These are phyloP conservation scores for Zosterops lateralis DNA, from an alignment of 2,113 vertebrate genomes.

Conservation along the genomic window DNA sequence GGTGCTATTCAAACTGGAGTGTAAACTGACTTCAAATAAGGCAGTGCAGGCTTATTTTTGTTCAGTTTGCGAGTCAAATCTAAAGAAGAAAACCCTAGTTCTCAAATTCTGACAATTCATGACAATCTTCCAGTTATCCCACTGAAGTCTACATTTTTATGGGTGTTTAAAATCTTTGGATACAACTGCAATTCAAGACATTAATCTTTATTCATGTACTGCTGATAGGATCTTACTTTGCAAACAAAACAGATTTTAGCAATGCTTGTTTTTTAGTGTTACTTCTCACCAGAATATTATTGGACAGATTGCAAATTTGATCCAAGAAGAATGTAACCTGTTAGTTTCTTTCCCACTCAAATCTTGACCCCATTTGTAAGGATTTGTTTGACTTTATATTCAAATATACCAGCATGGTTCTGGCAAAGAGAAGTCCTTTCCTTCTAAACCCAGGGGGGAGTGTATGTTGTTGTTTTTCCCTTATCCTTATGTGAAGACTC, in stretches of 20 bases:
- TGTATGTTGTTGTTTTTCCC: background rate
- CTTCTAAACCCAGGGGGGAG: background rate
- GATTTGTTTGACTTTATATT: constrained; percentile 12
- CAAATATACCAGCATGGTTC: background rate
- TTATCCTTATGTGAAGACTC: background rate
- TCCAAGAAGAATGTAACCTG: background rate
- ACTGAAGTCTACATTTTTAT: background rate
- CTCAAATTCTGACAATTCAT: constrained; percentile 10
- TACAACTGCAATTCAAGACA: background rate
- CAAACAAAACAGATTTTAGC: constrained; percentile 37
- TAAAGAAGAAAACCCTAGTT: background rate
- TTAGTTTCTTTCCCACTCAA: background rate
- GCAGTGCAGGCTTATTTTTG: background rate
- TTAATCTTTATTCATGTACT: constrained; percentile 32
- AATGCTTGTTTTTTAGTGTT: constrained; percentile 2
- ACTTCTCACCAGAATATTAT: background rate
- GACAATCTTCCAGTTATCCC: background rate
- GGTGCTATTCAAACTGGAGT: constrained; percentile 53
- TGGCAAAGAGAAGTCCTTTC: background rate
- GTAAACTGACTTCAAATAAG: constrained; percentile 49
- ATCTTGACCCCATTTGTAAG: background rate
- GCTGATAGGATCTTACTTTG: constrained; percentile 37
- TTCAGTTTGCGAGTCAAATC: constrained; percentile 1
- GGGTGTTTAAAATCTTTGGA: constrained; percentile 32
- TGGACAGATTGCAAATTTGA: background rate